phyloP scores from a whole-genome alignment of 2,888 invertebrate species.

The Dicranocentrus wangi region DNA sequence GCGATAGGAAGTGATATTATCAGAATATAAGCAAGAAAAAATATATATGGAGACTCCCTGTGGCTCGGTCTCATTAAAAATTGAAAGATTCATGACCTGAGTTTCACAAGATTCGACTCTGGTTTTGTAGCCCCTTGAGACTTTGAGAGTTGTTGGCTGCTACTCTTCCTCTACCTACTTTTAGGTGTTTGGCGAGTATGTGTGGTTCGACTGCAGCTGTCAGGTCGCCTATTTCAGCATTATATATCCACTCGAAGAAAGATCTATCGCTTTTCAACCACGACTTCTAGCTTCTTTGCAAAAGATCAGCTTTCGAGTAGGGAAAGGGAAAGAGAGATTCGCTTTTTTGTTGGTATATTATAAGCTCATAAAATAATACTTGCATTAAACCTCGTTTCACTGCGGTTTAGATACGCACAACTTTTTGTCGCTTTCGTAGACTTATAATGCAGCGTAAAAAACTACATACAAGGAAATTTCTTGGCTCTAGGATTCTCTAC shows the following conservation, averaged over 20 bases:
- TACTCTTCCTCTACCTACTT: slow-evolving; percentile 1
- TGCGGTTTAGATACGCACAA: no score
- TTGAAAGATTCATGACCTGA: slow-evolving; percentile 69
- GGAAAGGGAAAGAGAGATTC: neutral
- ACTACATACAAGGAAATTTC: slow-evolving; percentile 47
- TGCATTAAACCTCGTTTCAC: no score
- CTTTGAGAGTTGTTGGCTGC: slow-evolving; percentile 42
- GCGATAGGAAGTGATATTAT: no score
- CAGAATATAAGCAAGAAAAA: slow-evolving; percentile 13
- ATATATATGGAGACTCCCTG: slow-evolving; percentile 54
- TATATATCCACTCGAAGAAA: slow-evolving; percentile 13
- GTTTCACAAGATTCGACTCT: slow-evolving; percentile 58
- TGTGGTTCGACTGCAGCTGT: slow-evolving; percentile 50
- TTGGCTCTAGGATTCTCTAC: slow-evolving; percentile 33
- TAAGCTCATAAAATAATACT: neutral
- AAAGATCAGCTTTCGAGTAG: slow-evolving; percentile 1
- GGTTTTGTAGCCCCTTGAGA: slow-evolving; percentile 52
- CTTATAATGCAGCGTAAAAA: slow-evolving; percentile 13
- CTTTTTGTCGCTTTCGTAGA: slow-evolving; percentile 30
- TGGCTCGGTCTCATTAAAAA: slow-evolving; percentile 66
- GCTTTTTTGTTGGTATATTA: neutral
- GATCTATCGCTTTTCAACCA: slow-evolving; percentile 12
- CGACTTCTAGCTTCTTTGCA: neutral
- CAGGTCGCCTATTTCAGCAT: slow-evolving; percentile 37
- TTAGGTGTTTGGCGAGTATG: neutral